phyloP scores from a whole-genome alignment of 2,797 vertebrate species.

The Typhlichthys eigenmanni region DNA sequence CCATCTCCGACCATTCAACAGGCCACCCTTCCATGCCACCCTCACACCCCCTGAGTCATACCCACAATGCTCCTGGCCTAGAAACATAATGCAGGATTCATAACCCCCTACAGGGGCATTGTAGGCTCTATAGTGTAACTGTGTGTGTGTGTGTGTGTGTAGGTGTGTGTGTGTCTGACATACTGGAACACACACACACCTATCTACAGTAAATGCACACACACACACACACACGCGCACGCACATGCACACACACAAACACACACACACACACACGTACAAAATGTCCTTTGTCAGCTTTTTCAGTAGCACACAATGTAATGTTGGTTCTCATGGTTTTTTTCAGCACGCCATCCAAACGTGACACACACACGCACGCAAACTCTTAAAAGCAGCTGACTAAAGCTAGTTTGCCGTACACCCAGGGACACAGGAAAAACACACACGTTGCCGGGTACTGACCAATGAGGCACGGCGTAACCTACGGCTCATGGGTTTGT shows the following conservation, averaged over 20 bases:
- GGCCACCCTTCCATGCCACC: constrained; percentile 10
- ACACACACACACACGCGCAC: background rate
- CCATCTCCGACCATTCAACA: background rate
- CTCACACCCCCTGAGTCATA: constrained; percentile 34
- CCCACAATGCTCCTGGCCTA: constrained; percentile 60
- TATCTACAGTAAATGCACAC: background rate
- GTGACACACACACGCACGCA: constrained; percentile 20
- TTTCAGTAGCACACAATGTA: constrained; percentile 34
- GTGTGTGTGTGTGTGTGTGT: constrained; percentile 10
- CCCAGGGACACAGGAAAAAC: constrained; percentile 6
- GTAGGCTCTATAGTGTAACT: constrained; percentile 38
- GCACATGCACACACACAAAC: background rate
- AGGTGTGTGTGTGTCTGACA: background rate
- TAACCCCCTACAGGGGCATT: constrained; percentile 58
- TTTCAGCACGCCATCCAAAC: constrained; percentile 24
- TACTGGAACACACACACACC: background rate
- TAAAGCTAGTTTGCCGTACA: constrained; percentile 17
- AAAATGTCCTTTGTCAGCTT: constrained; percentile 36
- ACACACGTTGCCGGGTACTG: constrained; percentile 47
- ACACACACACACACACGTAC: constrained; percentile 2
- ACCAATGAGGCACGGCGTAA: constrained; percentile 81
- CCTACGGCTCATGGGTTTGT: constrained; percentile 82
- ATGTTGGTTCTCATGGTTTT: constrained; percentile 27
- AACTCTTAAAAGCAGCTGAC: constrained; percentile 11
- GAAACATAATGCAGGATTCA: constrained; percentile 60